phyloP scores from a whole-genome alignment of 2,113 vertebrate genomes.

The Psettodes erumei region DNA sequence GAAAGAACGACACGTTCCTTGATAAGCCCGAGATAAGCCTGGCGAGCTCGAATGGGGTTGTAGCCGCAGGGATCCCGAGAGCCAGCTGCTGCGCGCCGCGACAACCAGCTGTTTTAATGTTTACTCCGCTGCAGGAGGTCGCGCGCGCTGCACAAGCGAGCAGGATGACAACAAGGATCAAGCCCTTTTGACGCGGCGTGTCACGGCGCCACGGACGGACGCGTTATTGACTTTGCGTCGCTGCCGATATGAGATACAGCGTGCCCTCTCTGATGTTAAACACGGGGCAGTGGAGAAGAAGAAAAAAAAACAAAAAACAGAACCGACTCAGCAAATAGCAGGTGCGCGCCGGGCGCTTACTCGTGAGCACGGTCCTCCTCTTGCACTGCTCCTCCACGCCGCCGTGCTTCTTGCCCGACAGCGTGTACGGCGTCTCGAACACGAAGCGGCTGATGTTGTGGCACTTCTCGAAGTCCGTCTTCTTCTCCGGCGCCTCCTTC shows the following conservation, averaged over 20 bases:
- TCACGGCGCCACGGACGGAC: not conserved
- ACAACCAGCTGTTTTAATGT: slow-evolving; percentile 26
- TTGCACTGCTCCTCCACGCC: slow-evolving; percentile 97
- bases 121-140: not conserved
- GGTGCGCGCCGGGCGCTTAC: slow-evolving; percentile 78
- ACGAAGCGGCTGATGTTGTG: slow-evolving; percentile 95
- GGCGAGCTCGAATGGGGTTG: not conserved
- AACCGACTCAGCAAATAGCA: too few relatives aligned
- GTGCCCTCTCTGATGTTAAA: too few relatives aligned
- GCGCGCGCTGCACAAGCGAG: not conserved
- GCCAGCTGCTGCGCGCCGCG: not conserved
- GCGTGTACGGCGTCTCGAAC: slow-evolving; percentile 96
- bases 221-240: not conserved
- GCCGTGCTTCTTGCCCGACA: slow-evolving; percentile 96
- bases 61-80: not conserved
- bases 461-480: slow-evolving; percentile 93
- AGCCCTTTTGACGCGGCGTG: too few relatives aligned
- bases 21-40: not conserved
- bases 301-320: too few relatives aligned
- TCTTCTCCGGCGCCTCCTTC: slow-evolving; percentile 91
- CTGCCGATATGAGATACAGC: too few relatives aligned
- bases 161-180: too few relatives aligned
- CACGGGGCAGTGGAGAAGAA: too few relatives aligned
- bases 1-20: not conserved
- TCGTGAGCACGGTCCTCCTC: slow-evolving; percentile 90